Evolutionary conservation across 23 tunicate genomes (phyloP).

Genomic region (Oikopleura dioica): DNA sequence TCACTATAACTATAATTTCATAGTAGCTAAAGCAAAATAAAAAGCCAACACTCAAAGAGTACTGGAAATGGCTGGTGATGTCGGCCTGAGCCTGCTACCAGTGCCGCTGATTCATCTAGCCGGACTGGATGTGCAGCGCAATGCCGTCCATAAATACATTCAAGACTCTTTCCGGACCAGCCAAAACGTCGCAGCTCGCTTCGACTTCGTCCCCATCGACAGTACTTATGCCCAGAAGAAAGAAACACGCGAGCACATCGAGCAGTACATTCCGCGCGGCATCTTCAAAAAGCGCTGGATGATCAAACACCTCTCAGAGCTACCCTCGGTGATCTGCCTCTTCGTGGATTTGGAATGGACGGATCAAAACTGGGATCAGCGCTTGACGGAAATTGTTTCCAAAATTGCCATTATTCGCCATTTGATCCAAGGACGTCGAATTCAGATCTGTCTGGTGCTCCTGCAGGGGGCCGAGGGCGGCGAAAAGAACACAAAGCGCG

Average conservation of each 20-base stretch:
- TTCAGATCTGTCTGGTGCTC: background rate
- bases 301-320: background rate
- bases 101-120: conserved; percentile 3
- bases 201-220: background rate
- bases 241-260: conserved; percentile 7
- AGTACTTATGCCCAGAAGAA: background rate
- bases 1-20: too few relatives aligned
- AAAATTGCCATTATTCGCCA: background rate
- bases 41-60: too few relatives aligned
- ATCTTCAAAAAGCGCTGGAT: background rate
- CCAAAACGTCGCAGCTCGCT: background rate
- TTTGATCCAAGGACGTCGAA: background rate
- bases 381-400: background rate
- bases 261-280: background rate
- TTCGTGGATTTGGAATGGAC: conserved; percentile 8
- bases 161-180: background rate
- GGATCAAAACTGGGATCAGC: background rate
- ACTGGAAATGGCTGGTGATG: too few relatives aligned
- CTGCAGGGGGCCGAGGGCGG: background rate
- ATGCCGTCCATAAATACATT: conserved; percentile 6
- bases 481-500: background rate
- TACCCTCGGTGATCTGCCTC: background rate
- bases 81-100: background rate
- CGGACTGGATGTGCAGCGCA: background rate
- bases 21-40: too few relatives aligned